Conservation (phyloP, 2,888 invertebrate genomes). For the Sinopyrophorus schimmeli region DNA sequence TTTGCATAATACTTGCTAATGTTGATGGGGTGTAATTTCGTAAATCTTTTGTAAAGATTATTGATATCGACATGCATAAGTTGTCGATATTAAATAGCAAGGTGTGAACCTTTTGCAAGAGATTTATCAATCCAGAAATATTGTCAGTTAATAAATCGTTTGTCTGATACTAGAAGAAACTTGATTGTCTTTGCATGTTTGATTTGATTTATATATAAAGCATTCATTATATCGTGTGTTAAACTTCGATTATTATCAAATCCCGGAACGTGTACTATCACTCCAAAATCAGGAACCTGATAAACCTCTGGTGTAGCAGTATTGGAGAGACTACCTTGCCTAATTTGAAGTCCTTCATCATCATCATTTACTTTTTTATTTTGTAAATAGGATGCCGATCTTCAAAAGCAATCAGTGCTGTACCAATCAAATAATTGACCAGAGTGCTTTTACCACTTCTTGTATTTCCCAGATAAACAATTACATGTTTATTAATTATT, state of each 20-base stretch:
- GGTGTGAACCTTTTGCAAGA: slow-evolving; percentile 2
- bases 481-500: slow-evolving; percentile 4
- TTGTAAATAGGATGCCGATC: not conserved
- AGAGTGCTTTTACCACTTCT: slow-evolving; percentile 18
- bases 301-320: slow-evolving; percentile 7
- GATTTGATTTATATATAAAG: slow-evolving; percentile 12
- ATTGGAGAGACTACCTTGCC: slow-evolving; percentile 5
- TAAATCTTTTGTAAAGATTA: slow-evolving; percentile 15
- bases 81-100: slow-evolving; percentile 9
- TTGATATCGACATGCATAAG: not conserved
- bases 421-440: slow-evolving; percentile 16
- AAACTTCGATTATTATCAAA: slow-evolving; percentile 15
- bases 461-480: slow-evolving; percentile 10
- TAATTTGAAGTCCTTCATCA: slow-evolving; percentile 10
- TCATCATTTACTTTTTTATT: slow-evolving; percentile 5
- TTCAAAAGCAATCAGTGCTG: slow-evolving; percentile 1
- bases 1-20: not conserved
- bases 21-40: not conserved
- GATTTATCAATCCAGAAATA: slow-evolving; percentile 7
- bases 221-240: slow-evolving; percentile 14
- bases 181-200: slow-evolving; percentile 9
- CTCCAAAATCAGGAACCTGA: not conserved
- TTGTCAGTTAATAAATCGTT: slow-evolving; percentile 8
- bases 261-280: slow-evolving; percentile 13
- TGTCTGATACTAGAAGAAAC: slow-evolving; percentile 12